A percentile compares a stretch with the other conserved stretches of the same genome.
Evolutionary conservation across 2,888 invertebrate genomes (phyloP).

Genomic region (Ceratothoa steindachneri): DNA sequence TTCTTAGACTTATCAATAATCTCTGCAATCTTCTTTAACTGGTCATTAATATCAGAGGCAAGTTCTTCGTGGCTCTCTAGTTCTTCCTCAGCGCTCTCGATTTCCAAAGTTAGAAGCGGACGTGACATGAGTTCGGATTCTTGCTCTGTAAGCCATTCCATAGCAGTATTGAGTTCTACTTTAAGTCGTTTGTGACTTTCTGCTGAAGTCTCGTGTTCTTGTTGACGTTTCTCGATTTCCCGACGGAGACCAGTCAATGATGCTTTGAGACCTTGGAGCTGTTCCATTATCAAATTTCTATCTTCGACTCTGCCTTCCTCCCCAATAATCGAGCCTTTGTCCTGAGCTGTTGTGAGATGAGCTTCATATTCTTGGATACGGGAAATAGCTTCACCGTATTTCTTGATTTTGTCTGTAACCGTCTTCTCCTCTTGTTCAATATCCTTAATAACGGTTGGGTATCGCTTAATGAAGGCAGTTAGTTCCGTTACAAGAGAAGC

Average conservation of each 20-base stretch:
- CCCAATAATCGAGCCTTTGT: constrained; percentile 89
- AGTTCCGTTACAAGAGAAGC: constrained; percentile 81
- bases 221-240: constrained; percentile 76
- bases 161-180: constrained; percentile 72
- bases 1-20: constrained; percentile 31
- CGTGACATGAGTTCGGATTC: constrained; percentile 76
- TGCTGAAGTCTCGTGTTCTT: constrained; percentile 79
- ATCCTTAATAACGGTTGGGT: constrained; percentile 76
- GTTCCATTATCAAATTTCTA: constrained; percentile 79
- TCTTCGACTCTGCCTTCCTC: constrained; percentile 83
- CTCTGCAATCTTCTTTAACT: constrained; percentile 48
- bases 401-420: constrained; percentile 78
- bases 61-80: constrained; percentile 46
- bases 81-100: constrained; percentile 55
- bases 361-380: constrained; percentile 90
- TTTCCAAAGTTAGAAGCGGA: constrained; percentile 72
- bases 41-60: constrained; percentile 34
- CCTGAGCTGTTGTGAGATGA: constrained; percentile 75
- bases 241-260: constrained; percentile 73
- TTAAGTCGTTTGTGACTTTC: constrained; percentile 80
- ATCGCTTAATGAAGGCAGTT: constrained; percentile 77
- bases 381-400: constrained; percentile 75
- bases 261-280: constrained; percentile 79
- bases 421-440: constrained; percentile 78
- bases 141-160: constrained; percentile 77